Evolutionary conservation across 2,113 vertebrate species (phyloP).

Genomic region (Prionailurus viverrinus): DNA sequence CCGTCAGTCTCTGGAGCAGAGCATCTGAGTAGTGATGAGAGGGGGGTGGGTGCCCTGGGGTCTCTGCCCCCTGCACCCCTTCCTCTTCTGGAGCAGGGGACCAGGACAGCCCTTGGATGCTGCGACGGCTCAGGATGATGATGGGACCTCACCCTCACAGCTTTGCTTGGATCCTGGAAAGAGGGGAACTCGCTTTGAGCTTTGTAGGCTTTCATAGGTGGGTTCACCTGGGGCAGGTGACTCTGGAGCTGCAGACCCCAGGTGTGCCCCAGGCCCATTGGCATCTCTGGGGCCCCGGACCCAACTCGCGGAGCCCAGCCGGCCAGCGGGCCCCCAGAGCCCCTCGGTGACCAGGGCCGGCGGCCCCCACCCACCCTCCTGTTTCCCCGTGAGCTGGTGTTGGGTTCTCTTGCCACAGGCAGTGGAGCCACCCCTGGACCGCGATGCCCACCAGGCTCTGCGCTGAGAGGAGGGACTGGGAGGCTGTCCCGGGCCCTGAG

Average conservation of each 20-base stretch:
- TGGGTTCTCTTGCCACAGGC: fast-evolving
- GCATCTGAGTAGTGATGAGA: fast-evolving
- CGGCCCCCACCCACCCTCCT: no score
- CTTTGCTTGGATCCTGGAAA: neutral
- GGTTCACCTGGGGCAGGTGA: fast-evolving
- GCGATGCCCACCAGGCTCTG: fast-evolving
- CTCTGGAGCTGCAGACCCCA: neutral
- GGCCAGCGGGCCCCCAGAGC: no score
- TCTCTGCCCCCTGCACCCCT: no score
- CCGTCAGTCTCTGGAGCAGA: fast-evolving
- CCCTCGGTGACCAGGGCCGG: fast-evolving
- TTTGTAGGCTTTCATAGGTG: neutral
- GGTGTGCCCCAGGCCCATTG: neutral
- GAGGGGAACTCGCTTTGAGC: fast-evolving
- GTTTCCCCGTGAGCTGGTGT: fast-evolving
- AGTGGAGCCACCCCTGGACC: fast-evolving
- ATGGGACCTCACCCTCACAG: neutral
- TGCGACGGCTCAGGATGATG: no score
- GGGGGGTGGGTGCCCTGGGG: fast-evolving
- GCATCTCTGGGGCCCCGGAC: neutral
- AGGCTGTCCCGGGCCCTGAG: fast-evolving
- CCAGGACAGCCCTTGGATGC: neutral
- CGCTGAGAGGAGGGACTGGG: neutral
- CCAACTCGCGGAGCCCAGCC: fast-evolving
- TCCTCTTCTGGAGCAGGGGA: neutral